Evolutionary conservation across 1,140 invertebrate species (phyloP).

Genomic region (Ooceraea biroi): DNA sequence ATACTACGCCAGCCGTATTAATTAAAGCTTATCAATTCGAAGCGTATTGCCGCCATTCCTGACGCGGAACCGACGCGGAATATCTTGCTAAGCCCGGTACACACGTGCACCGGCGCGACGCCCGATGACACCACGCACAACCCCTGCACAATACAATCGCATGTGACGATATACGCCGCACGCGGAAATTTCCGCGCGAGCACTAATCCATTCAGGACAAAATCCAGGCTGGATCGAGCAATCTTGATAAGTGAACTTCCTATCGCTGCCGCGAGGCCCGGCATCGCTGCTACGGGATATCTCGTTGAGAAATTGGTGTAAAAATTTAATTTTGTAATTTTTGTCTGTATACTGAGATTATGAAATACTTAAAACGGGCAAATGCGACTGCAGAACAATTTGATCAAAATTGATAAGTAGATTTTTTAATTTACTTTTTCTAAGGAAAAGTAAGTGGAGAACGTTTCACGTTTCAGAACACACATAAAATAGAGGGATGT

Average conservation of each 20-base stretch:
- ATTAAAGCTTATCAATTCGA: slow-evolving; percentile 83
- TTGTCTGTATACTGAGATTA: too few relatives aligned
- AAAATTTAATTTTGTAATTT: too few relatives aligned
- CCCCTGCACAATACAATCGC: neutral
- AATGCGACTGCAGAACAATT: neutral
- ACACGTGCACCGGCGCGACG: slow-evolving; percentile 14
- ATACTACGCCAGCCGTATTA: slow-evolving; percentile 75
- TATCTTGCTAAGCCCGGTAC: slow-evolving; percentile 64
- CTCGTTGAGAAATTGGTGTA: too few relatives aligned
- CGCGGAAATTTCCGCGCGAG: slow-evolving; percentile 44
- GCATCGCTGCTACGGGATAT: neutral
- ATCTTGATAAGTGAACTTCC: neutral
- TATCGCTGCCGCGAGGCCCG: neutral
- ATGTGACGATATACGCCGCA: neutral
- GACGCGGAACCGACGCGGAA: slow-evolving; percentile 56
- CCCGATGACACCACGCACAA: slow-evolving; percentile 1
- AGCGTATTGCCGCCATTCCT: slow-evolving; percentile 74
- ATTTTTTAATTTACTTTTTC: too few relatives aligned
- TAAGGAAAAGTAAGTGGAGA: too few relatives aligned
- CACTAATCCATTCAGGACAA: slow-evolving; percentile 29
- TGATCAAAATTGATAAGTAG: too few relatives aligned
- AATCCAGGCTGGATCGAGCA: neutral
- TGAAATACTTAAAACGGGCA: too few relatives aligned
- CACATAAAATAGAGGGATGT: too few relatives aligned
- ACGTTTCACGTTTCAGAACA: too few relatives aligned